A percentile compares a stretch with the other conserved stretches of the same genome.
Evolutionary conservation across 1,140 invertebrate species (phyloP).

Genomic region (Wasmannia auropunctata): DNA sequence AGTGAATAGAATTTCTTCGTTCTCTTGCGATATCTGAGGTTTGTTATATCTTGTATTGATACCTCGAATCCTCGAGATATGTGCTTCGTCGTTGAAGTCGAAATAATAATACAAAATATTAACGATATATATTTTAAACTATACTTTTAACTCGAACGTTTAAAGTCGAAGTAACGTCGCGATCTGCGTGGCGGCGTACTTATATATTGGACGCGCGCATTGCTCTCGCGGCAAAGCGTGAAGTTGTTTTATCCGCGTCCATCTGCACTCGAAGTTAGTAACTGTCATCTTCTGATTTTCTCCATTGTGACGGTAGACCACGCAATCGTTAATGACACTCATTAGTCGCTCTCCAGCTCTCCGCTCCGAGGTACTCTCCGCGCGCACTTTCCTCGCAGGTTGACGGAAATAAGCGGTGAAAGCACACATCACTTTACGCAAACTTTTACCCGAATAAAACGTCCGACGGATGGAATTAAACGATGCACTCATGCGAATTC

Average conservation of each 20-base stretch:
- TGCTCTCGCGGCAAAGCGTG: constrained; percentile 62
- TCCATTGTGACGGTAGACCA: constrained; percentile 69
- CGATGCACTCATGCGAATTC: background rate
- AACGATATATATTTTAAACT: background rate
- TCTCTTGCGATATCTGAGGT: background rate
- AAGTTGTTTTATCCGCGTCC: constrained; percentile 64
- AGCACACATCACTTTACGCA: constrained; percentile 50
- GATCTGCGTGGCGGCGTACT: background rate
- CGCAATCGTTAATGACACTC: constrained; percentile 66
- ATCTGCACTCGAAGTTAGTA: constrained; percentile 54
- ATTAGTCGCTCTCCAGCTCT: constrained; percentile 51
- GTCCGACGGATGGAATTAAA: background rate
- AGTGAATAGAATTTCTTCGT: background rate
- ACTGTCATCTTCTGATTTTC: constrained; percentile 71
- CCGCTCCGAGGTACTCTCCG: background rate
- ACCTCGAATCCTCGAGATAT: background rate
- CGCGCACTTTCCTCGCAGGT: constrained; percentile 62
- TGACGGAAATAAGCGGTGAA: constrained; percentile 80
- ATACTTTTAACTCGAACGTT: background rate
- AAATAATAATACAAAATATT: background rate
- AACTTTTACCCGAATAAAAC: constrained; percentile 70
- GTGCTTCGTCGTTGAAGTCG: background rate
- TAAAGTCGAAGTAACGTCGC: constrained; percentile 31
- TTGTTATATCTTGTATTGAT: background rate
- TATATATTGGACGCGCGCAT: constrained; percentile 56